Evolutionary conservation across 30 jellyfish, hydroid and myxozoan species (phyloP).

Genomic region (Pseudorhiza aurosa): DNA sequence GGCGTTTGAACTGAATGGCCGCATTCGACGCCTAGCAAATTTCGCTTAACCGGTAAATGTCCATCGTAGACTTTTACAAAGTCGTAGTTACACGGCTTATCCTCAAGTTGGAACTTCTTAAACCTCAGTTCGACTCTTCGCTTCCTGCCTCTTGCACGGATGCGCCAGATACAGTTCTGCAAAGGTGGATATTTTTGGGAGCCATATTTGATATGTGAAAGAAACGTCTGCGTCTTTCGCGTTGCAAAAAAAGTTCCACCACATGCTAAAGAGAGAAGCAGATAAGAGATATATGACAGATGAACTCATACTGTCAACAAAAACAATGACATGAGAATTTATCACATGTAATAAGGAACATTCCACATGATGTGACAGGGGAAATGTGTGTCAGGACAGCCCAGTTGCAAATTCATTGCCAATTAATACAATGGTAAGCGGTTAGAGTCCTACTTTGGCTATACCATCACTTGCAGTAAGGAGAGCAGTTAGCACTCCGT

Average conservation of each 20-base stretch:
- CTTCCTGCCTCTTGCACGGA: constrained; percentile 40
- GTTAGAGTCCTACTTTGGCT: no score
- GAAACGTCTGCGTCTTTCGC: constrained; percentile 31
- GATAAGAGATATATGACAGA: no score
- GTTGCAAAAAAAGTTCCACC: constrained; percentile 64
- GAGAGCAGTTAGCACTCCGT: no score
- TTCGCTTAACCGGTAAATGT: not conserved
- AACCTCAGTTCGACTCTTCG: constrained; percentile 28
- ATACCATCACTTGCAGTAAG: no score
- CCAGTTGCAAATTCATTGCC: no score
- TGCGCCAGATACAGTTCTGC: constrained; percentile 67
- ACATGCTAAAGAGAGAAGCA: constrained; percentile 28
- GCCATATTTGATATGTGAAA: constrained; percentile 57
- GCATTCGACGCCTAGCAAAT: constrained; percentile 45
- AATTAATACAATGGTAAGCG: no score
- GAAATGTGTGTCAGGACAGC: no score
- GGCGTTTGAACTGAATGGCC: constrained; percentile 28
- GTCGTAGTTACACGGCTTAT: constrained; percentile 71
- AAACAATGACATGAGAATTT: no score
- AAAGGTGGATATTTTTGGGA: constrained; percentile 42
- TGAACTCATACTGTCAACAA: no score
- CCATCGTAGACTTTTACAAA: constrained; percentile 74
- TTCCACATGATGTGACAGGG: no score
- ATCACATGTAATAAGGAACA: no score
- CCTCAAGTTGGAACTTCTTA: constrained; percentile 63